Base-by-base conservation (phyloP, 1,140 invertebrate species). In the Papilio helenus region DNA sequence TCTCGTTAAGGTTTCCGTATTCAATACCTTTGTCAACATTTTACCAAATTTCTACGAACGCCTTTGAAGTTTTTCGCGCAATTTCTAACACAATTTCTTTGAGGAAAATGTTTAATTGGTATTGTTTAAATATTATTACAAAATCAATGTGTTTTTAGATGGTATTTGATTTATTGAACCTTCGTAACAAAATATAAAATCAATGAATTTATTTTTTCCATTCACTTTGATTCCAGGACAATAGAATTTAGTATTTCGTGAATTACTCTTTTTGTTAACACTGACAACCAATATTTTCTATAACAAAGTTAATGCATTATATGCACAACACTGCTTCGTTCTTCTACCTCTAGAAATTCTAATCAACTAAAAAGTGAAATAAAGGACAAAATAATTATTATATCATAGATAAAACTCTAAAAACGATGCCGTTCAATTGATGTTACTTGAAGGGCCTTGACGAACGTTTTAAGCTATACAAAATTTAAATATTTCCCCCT, bases 11-110 rank as follows among this genome's bases (percentile, higher is more conserved):
- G 76, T 77, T 77, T 77, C 76, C n/a, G 51, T 77, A 77, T 65
- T 77, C 51, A 65, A 77, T 77, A 77, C 76, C 55, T 82, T 83
- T 84, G 84, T 82, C 81, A 83, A 79, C 81, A 84, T 82, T 85
- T 83, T 18, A 26, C 34, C 76, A 44, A 77, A 77, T 42, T 65
- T 65, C 76, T 65, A n/a, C 55, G 76, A 79, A 55, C 55, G 77
- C 55, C 71, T 81, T 76, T 68, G 65, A 80, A 76, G 79, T 68
- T 77, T 79, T 65, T 65, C 18, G 39, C 58, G 58, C 42, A 61
- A n/a, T 76, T 39, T 39, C 34, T 18, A 44, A 65, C 18, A 65
- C 10, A 77, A 58, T 55, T 16, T 68, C 4, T 26, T 68, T 68
- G 29, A 68, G 49, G 49, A 49, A 74, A 74, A 46, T 23, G 12